A percentile compares a stretch with the other conserved stretches of the same genome.
These are phyloP conservation scores for Loripinus fragilis DNA, from an alignment of 2,888 invertebrate species.

Conservation along the genomic window DNA sequence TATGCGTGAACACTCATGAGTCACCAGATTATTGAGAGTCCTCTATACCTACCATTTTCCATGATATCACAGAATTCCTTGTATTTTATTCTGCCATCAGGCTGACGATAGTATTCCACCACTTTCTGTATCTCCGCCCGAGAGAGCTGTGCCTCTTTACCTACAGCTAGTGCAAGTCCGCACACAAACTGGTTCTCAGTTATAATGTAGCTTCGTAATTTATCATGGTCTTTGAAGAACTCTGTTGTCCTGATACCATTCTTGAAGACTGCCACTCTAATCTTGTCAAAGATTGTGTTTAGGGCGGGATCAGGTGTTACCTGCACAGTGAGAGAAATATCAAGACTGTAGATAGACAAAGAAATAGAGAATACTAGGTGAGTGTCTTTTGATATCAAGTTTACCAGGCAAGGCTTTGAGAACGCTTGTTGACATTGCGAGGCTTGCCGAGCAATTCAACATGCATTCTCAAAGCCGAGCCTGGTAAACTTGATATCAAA, in stretches of 20 bases:
- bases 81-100: slow-evolving; percentile 81
- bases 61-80: slow-evolving; percentile 83
- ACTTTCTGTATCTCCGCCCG: slow-evolving; percentile 81
- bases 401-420: too few species aligned
- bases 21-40: too few species aligned
- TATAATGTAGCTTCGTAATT: slow-evolving; percentile 81
- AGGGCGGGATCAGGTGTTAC: slow-evolving; percentile 76
- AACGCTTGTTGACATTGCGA: too few species aligned
- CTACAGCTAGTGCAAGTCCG: slow-evolving; percentile 81
- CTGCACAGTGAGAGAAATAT: slow-evolving; percentile 62
- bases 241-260: slow-evolving; percentile 82
- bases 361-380: too few species aligned
- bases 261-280: slow-evolving; percentile 81
- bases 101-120: slow-evolving; percentile 80
- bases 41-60: slow-evolving; percentile 82
- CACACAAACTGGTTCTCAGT: slow-evolving; percentile 83
- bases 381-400: too few species aligned
- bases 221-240: slow-evolving; percentile 83
- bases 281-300: slow-evolving; percentile 81
- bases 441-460: too few species aligned
- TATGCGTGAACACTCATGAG: too few species aligned
- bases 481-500: too few species aligned
- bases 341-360: too few species aligned
- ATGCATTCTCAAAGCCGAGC: too few species aligned
- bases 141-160: slow-evolving; percentile 82